Conservation (phyloP, 1,140 invertebrate genomes). For the Drosophila eugracilis region DNA sequence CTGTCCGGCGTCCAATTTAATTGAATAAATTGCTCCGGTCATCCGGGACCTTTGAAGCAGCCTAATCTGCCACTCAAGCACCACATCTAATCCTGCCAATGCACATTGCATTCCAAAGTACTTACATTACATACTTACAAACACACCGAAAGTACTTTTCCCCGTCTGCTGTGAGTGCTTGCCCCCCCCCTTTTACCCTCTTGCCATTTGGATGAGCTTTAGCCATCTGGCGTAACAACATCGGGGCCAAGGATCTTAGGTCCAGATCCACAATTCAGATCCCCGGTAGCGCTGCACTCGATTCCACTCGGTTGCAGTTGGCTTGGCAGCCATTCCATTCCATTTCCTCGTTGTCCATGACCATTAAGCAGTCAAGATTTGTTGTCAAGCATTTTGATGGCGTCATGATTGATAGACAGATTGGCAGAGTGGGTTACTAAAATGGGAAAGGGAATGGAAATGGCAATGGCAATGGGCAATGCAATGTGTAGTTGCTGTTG, state of each 20-base stretch:
- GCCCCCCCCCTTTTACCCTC: too few relatives aligned
- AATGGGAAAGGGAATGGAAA: neutral
- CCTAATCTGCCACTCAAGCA: slow-evolving; percentile 27
- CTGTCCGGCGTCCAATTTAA: slow-evolving; percentile 3
- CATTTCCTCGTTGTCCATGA: slow-evolving; percentile 33
- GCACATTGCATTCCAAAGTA: slow-evolving; percentile 13
- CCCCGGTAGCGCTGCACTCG: slow-evolving; percentile 5
- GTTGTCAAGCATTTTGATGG: slow-evolving; percentile 73
- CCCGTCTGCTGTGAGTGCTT: neutral
- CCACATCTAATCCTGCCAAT: slow-evolving; percentile 11
- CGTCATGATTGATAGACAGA: slow-evolving; percentile 62
- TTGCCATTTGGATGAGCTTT: neutral
- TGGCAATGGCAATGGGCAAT: too few relatives aligned
- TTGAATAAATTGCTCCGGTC: slow-evolving; percentile 6
- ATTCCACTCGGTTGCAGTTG: slow-evolving; percentile 32
- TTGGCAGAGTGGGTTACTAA: neutral
- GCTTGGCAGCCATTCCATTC: slow-evolving; percentile 10
- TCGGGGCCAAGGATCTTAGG: neutral
- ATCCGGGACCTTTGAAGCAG: slow-evolving; percentile 9
- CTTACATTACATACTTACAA: neutral
- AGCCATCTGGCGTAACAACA: neutral
- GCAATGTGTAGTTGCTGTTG: slow-evolving; percentile 11
- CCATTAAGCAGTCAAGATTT: slow-evolving; percentile 75
- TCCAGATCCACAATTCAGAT: neutral
- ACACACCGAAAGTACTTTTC: neutral